phyloP scores from a whole-genome alignment of 2,113 vertebrate species.

The Oncorhynchus nerka region DNA sequence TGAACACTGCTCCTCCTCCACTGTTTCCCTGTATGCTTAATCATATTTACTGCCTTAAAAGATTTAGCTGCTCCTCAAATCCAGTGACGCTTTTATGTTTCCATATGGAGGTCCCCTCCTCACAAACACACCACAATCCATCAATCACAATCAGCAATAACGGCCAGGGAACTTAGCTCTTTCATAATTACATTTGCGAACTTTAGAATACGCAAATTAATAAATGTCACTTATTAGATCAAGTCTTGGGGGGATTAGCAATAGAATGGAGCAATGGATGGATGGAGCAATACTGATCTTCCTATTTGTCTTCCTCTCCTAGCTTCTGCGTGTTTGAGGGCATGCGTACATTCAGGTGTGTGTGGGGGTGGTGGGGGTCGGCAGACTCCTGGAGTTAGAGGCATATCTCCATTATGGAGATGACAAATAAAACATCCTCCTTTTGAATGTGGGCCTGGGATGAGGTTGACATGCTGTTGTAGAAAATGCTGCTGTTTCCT shows the following conservation, averaged over 20 bases:
- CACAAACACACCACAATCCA: slow-evolving; percentile 7
- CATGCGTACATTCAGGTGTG: background rate
- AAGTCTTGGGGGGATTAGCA: background rate
- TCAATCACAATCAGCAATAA: slow-evolving; percentile 33
- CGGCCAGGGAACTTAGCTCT: slow-evolving; percentile 17
- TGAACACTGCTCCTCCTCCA: slow-evolving; percentile 12
- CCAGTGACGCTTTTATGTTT: slow-evolving; percentile 40
- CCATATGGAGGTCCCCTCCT: slow-evolving; percentile 32
- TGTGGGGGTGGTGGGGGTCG: background rate
- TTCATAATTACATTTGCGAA: slow-evolving; percentile 35
- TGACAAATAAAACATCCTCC: background rate
- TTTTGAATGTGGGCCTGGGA: background rate
- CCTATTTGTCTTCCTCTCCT: background rate
- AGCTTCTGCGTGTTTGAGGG: background rate
- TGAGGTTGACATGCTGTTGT: background rate
- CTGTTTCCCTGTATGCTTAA: slow-evolving; percentile 22
- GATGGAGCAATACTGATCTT: background rate
- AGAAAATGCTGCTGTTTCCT: background rate
- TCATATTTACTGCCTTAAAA: slow-evolving; percentile 48
- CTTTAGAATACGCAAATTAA: slow-evolving; percentile 25
- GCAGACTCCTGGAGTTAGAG: background rate
- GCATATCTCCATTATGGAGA: background rate
- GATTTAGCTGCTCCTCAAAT: slow-evolving; percentile 40
- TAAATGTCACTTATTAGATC: slow-evolving; percentile 33
- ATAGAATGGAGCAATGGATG: background rate